A percentile compares a stretch with the other conserved stretches of the same genome.
phyloP scores from a whole-genome alignment of 2,888 invertebrate genomes.

The Andrena bucephala region DNA sequence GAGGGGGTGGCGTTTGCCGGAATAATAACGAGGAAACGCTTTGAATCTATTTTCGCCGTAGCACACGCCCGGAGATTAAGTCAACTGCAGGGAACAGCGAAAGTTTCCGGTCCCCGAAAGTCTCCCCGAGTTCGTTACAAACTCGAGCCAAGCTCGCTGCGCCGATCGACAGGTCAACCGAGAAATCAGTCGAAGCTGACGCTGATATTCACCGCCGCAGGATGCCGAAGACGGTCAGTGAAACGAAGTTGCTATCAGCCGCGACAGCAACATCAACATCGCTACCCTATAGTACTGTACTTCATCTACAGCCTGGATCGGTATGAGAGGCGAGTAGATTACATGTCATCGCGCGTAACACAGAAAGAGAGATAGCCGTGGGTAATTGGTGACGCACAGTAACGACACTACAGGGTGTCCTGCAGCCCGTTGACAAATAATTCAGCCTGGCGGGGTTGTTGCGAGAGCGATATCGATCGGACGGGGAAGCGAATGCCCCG shows the following conservation, averaged over 20 bases:
- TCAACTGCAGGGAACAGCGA: constrained; percentile 13
- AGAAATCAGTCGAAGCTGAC: neutral
- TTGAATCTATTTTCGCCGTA: neutral
- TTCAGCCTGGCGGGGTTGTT: constrained; percentile 19
- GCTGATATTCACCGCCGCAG: neutral
- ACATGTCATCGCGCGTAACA: neutral
- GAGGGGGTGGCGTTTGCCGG: neutral
- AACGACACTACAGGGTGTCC: neutral
- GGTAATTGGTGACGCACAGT: constrained; percentile 33
- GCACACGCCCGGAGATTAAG: constrained; percentile 8
- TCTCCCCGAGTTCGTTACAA: constrained; percentile 21
- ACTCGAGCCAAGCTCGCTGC: neutral
- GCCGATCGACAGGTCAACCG: constrained; percentile 5
- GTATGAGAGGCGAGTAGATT: neutral
- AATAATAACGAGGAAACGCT: constrained; percentile 12
- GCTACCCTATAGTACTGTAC: too few relatives aligned
- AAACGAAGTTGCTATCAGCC: too few relatives aligned
- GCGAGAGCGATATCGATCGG: constrained; percentile 41
- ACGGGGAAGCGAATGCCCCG: constrained; percentile 47
- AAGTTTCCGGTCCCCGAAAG: constrained; percentile 28
- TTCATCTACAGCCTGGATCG: neutral
- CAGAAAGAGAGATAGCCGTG: neutral
- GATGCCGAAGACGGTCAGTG: neutral
- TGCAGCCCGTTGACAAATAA: constrained; percentile 35
- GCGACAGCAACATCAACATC: too few relatives aligned